Base-by-base conservation (phyloP, 37 sponge, comb jelly and placozoan species). In the Crambe crambe region DNA sequence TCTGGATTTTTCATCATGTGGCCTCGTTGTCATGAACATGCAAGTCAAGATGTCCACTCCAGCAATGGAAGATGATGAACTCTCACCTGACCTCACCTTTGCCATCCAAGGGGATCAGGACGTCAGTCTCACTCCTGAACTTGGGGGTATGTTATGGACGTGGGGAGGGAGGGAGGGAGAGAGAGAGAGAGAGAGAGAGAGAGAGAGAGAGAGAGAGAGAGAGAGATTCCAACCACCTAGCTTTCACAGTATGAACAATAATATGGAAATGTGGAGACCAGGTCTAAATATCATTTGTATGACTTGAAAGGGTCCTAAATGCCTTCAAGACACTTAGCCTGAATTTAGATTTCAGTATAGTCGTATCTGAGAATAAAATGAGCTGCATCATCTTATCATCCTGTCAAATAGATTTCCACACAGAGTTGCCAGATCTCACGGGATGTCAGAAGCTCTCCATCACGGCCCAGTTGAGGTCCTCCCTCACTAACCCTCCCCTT, bases 1-100 rank as follows among this genome's bases (percentile, higher is more conserved):
- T 38, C 17, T 90, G 23, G 91, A 90, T 62, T 85, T 90, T 73
- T 74, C 76, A 20, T 47, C 21, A 2, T 82, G 82, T 71, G 91
- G 91, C 2, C 83, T 90, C 29, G 86, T 58, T 0, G 54, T 86
- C 18, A 58, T 26, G 42, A 67, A 60, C 1, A 40, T 86, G 36
- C 30, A 42, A 39, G 54, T 85, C 65, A 80, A 44, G 43, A 31
- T 65, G 66, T 6, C 51, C 51, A 47, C 51, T 6, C 51, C 51
- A 15, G 10, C 12, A 15, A 12, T 34, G 22, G 63, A 79, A 27
- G 65, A 69, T 0, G 82, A 60, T 5, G 62, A 58, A 44, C 59
- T 18, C 0, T 2, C 31, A 6, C 68, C 30, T 12, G 27, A 29
- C 1, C 30, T 82, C 0, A 31, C 43, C 26, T 65, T 83, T 27